Percentiles rank a stretch among this genome's conserved stretches.
These are phyloP conservation scores for Amblyornis subalaris DNA, from an alignment of 2,113 vertebrate species.

Conservation along the genomic window DNA sequence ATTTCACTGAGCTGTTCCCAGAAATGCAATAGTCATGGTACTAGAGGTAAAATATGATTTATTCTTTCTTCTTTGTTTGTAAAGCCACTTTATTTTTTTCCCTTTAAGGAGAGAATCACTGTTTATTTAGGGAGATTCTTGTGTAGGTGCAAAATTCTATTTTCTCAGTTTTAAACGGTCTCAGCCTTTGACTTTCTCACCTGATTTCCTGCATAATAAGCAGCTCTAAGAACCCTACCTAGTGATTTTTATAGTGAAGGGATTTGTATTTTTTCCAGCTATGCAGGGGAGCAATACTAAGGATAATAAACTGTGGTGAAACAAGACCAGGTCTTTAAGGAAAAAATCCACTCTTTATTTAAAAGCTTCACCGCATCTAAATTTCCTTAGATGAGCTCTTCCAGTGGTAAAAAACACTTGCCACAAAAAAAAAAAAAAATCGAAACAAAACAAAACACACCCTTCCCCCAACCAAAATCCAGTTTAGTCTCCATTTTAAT, in stretches of 20 bases:
- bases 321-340: not conserved
- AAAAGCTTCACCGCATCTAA: not conserved
- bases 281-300: not conserved
- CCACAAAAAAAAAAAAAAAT: not conserved
- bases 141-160: not conserved
- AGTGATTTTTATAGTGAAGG: not conserved
- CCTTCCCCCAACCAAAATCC: accelerated
- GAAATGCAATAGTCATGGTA: not conserved
- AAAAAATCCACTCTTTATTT: not conserved
- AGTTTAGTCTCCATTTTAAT: not conserved
- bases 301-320: not conserved
- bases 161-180: not conserved
- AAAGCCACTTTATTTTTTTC: not conserved
- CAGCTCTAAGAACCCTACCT: not conserved
- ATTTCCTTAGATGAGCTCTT: not conserved
- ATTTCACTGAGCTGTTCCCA: not conserved
- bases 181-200: not conserved
- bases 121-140: not conserved
- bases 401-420: not conserved
- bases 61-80: not conserved
- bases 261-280: not conserved
- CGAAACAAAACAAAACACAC: not conserved
- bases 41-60: not conserved
- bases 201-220: not conserved
- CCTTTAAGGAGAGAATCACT: not conserved